Percentiles rank a stretch among this genome's conserved stretches.
These are phyloP conservation scores for Augochlorella aurata DNA, from an alignment of 2,888 invertebrate genomes.

Conservation along the genomic window DNA sequence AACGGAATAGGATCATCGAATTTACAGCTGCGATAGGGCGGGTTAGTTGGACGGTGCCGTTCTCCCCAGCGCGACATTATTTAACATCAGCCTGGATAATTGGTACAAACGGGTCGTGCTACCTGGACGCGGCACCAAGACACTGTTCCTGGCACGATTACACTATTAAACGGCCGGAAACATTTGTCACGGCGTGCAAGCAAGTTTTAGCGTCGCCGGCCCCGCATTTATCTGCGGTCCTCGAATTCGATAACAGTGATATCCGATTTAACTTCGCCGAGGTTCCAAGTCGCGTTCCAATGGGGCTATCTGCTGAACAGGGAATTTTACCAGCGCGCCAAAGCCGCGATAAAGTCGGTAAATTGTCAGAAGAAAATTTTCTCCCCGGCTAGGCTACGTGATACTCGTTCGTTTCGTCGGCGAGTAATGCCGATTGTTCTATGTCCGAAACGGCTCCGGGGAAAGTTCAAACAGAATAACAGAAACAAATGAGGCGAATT, in stretches of 20 bases:
- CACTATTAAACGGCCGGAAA: constrained; percentile 46
- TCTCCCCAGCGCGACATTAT: constrained; percentile 56
- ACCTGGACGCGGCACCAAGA: constrained; percentile 50
- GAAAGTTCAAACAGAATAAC: not conserved
- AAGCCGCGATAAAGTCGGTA: not conserved
- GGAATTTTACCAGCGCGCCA: constrained; percentile 3
- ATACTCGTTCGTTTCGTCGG: not conserved
- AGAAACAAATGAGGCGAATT: not conserved
- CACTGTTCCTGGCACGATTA: constrained; percentile 41
- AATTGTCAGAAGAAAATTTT: constrained; percentile 9
- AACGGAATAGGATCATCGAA: constrained; percentile 50
- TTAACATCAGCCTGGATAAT: constrained; percentile 62
- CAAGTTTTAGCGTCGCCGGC: constrained; percentile 41
- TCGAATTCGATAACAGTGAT: constrained; percentile 18
- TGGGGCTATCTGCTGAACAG: constrained; percentile 4
- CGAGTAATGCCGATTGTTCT: not conserved
- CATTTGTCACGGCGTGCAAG: constrained; percentile 42
- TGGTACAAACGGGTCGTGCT: constrained; percentile 56
- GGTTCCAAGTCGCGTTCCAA: not conserved
- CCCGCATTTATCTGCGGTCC: constrained; percentile 4
- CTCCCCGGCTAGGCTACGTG: not conserved
- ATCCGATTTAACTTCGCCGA: constrained; percentile 14
- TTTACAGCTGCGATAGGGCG: constrained; percentile 43
- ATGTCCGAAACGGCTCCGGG: not conserved
- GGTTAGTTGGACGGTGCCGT: constrained; percentile 11